Evolutionary conservation across 92 coral and sea anemone genomes (phyloP).

Genomic region (Epizoanthus illoricatus): DNA sequence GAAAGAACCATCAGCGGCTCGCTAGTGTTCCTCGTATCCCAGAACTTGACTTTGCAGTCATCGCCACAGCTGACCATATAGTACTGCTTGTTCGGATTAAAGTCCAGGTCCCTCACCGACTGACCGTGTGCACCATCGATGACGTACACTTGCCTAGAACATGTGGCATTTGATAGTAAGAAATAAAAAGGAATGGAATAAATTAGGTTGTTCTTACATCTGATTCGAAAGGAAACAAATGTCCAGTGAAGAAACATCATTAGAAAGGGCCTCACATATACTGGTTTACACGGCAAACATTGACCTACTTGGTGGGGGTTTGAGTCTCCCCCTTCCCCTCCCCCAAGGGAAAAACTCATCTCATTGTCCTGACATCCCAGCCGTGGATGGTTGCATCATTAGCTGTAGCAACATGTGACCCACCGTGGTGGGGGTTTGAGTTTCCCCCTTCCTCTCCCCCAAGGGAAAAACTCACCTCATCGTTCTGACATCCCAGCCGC

Average conservation of each 20-base stretch:
- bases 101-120: constrained; percentile 92
- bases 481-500: constrained; percentile 98
- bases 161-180: neutral
- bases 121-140: constrained; percentile 95
- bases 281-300: no score
- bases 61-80: constrained; percentile 97
- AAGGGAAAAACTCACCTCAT: constrained; percentile 64
- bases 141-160: constrained; percentile 77
- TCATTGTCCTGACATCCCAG: no score
- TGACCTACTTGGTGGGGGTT: no score
- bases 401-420: constrained; percentile 88
- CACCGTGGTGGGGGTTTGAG: constrained; percentile 84
- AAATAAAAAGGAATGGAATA: neutral
- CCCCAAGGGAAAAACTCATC: no score
- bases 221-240: neutral
- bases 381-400: constrained; percentile 36
- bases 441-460: no score
- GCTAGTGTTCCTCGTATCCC: constrained; percentile 93
- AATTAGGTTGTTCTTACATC: no score
- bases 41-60: constrained; percentile 94
- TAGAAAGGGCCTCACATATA: neutral
- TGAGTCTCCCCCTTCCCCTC: no score
- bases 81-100: constrained; percentile 98
- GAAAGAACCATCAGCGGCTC: constrained; percentile 83
- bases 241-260: neutral